Evolutionary conservation across 2,797 vertebrate genomes (phyloP), one percentile per base, ranked within the genome.

Genomic region (Naso thynnoides): DNA sequence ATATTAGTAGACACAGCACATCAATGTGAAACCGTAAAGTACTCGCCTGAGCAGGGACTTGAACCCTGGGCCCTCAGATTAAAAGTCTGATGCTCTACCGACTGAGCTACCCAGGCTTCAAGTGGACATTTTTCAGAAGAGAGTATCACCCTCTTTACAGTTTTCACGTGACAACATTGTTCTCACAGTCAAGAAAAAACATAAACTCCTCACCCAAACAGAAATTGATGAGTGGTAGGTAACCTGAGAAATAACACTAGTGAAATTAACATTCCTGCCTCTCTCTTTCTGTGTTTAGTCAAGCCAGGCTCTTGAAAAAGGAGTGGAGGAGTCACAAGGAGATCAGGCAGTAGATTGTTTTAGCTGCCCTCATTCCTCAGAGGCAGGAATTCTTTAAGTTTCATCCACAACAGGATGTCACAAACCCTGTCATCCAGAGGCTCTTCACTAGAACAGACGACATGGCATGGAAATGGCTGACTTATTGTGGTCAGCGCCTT

Each of bases 21-120:
- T n/a, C n/a, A n/a, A n/a, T n/a, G n/a, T n/a, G n/a, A n/a, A n/a
- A n/a, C n/a, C n/a, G n/a, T n/a, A n/a, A n/a, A n/a, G n/a, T n/a
- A n/a, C n/a, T 0, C 93, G 95, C 96, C 95, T 95, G 95, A 96
- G 96, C 96, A 96, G 95, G 95, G 90, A 94, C 91, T 93, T 93
- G 92, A 94, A 93, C 92, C 91, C 92, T 94, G 89, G 93, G 93
- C 93, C 92, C 92, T 94, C 91, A 94, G 93, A 94, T 94, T 93
- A 94, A 94, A 92, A 94, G 92, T 93, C 92, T 94, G 95, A 96
- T 96, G 94, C 95, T 96, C 95, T 96, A 95, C 96, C 95, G 95
- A 96, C 95, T 96, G 95, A 96, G 96, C 95, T 96, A 96, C n/a
- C n/a, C n/a, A n/a, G n/a, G n/a, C n/a, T n/a, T n/a, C n/a, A n/a